Evolutionary conservation across 1,140 invertebrate genomes (phyloP), one percentile per base, ranked within the genome.

Genomic region (Apis dorsata): DNA sequence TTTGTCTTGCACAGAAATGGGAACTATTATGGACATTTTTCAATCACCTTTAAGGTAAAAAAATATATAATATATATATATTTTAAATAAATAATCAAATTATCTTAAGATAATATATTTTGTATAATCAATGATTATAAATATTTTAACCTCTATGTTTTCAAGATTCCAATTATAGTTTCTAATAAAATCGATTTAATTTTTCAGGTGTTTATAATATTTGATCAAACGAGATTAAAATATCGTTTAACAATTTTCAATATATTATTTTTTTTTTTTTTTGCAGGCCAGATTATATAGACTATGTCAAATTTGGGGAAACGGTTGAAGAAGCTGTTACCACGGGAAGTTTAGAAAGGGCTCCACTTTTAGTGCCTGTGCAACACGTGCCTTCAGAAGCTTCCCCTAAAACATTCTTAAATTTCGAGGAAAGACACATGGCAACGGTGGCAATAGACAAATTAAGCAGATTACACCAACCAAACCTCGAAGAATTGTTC

Each of bases 311-410:
- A 68, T 97, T 97, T 91, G 94, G 94, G 63, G 91, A 94, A 62
- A 92, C 94, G 10, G 93, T 96, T 44, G 96, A 97, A 88, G 96
- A 96, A 93, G 95, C 95, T 44, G 95, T 97, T 76, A 95, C 95
- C 4, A 95, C 95, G 81, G 89, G 90, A 71, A 93, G 93, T 71
- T 91, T 97, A 79, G 96, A 97, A 92, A 94, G 95, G 72, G 94
- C 95, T 60, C 95, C 96, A 71, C 94, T 96, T 34, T 91, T 96
- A 49, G 92, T 95, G 65, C 96, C 96, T 0, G 86, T 96, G 2
- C 94, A 95, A 73, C 96, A 96, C 88, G 90, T 96, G 68, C 95
- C 96, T 44, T 94, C 95, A 34, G 89, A 94, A 81, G 95, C 95
- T 86, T 93, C 94, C 85, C 92, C 94, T 21, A 93, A 94, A 59